Evolutionary conservation across 2,888 invertebrate species (phyloP).

Genomic region (Drosophila stalkeri): DNA sequence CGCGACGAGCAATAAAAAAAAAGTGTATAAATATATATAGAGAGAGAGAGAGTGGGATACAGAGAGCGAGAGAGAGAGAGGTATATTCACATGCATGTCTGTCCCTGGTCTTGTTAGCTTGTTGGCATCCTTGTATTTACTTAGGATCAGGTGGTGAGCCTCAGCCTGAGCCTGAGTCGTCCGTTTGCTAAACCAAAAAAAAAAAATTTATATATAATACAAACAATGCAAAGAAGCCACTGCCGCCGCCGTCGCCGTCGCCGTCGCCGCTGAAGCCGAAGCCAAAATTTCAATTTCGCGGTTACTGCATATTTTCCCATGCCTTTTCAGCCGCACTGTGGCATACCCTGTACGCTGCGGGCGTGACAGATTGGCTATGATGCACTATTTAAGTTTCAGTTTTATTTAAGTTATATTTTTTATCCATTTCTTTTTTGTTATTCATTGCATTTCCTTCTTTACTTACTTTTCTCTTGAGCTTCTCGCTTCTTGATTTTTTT

Average conservation of each 20-base stretch:
- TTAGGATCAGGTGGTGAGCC: slow-evolving; percentile 84
- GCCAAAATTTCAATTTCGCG: slow-evolving; percentile 80
- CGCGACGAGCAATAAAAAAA: slow-evolving; percentile 69
- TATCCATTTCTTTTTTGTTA: not conserved
- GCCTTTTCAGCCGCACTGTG: slow-evolving; percentile 41
- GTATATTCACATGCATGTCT: slow-evolving; percentile 67
- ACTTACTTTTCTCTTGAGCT: not conserved
- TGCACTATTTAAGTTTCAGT: not conserved
- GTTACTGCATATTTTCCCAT: slow-evolving; percentile 79
- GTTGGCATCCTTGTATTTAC: slow-evolving; percentile 77
- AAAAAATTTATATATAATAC: slow-evolving; percentile 7
- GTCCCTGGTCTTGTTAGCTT: slow-evolving; percentile 24
- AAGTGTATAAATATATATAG: slow-evolving; percentile 20
- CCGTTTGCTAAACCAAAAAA: slow-evolving; percentile 23
- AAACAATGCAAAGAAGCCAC: slow-evolving; percentile 77
- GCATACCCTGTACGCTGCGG: slow-evolving; percentile 34
- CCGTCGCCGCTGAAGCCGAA: slow-evolving; percentile 58
- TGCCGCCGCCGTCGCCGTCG: slow-evolving; percentile 10
- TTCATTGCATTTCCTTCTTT: not conserved
- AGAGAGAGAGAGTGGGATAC: not conserved
- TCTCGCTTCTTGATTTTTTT: not conserved
- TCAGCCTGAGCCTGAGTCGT: slow-evolving; percentile 3
- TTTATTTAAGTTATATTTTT: too few relatives aligned
- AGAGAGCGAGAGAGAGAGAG: not conserved
- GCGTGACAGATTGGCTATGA: not conserved